A percentile compares a stretch with the other conserved stretches of the same genome.
phyloP scores from a whole-genome alignment of 2,888 invertebrate genomes.

The Pseudococcus longispinus region DNA sequence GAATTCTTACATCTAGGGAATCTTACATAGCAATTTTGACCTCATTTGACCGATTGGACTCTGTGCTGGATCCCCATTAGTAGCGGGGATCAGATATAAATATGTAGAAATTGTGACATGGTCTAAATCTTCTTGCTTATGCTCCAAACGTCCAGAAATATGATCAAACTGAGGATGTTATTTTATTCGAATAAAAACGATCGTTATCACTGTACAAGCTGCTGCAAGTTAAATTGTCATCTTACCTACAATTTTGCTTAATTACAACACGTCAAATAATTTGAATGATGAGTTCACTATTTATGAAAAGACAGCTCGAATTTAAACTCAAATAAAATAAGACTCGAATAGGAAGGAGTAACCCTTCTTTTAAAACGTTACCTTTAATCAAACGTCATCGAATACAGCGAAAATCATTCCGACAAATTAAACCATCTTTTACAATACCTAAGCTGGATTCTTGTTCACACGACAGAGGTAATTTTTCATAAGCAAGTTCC shows the following conservation, averaged over 20 bases:
- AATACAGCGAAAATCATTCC: background rate
- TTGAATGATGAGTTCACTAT: background rate
- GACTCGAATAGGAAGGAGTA: background rate
- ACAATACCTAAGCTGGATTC: background rate
- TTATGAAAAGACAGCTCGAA: background rate
- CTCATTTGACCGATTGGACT: no score
- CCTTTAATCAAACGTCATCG: background rate
- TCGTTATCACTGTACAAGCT: background rate
- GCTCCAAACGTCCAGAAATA: no score
- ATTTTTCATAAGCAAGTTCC: background rate
- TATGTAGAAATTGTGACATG: no score
- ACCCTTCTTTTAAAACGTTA: background rate
- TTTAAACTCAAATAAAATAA: background rate
- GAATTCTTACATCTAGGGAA: no score
- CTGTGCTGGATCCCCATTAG: no score
- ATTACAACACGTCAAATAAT: background rate
- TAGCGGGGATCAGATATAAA: no score
- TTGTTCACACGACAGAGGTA: background rate
- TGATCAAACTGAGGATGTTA: no score
- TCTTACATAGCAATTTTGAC: no score
- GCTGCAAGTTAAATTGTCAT: background rate
- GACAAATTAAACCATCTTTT: slow-evolving; percentile 16
- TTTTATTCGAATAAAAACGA: background rate
- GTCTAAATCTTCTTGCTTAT: no score
- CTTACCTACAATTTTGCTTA: background rate